These are phyloP conservation scores for Teinopalpus imperialis DNA, from an alignment of 2,888 invertebrate species.

Conservation along the genomic window DNA sequence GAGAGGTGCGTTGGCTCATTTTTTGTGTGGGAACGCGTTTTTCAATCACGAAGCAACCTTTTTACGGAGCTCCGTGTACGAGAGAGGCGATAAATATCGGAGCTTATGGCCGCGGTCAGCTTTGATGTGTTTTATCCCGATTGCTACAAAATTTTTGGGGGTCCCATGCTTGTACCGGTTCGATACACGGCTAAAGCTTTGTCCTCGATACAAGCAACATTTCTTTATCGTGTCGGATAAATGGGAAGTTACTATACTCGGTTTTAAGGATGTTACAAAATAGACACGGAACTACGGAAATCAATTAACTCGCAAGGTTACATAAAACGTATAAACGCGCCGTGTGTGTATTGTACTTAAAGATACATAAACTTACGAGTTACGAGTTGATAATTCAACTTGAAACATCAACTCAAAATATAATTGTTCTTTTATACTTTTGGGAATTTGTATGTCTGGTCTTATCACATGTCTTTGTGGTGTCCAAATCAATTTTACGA, in stretches of 20 bases:
- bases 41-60: conserved; percentile 69
- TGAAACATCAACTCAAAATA: too few relatives aligned
- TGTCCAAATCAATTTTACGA: too few relatives aligned
- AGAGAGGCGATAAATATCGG: conserved; percentile 68
- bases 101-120: conserved; percentile 72
- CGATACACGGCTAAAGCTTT: not conserved
- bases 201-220: not conserved
- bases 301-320: conserved; percentile 16
- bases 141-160: conserved; percentile 47
- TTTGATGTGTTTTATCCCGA: conserved; percentile 64
- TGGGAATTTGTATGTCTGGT: too few relatives aligned
- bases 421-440: too few relatives aligned
- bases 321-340: conserved; percentile 5
- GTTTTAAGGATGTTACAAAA: conserved; percentile 7
- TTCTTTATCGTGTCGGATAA: not conserved
- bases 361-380: not conserved
- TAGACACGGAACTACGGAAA: conserved; percentile 18
- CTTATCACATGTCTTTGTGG: too few relatives aligned
- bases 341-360: conserved; percentile 3
- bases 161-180: conserved; percentile 19
- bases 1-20: conserved; percentile 27
- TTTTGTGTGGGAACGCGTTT: conserved; percentile 71
- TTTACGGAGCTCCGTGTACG: conserved; percentile 60
- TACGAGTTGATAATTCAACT: not conserved
- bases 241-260: not conserved